Conservation (phyloP, 2,797 vertebrate species). For the Sparus aurata region DNA sequence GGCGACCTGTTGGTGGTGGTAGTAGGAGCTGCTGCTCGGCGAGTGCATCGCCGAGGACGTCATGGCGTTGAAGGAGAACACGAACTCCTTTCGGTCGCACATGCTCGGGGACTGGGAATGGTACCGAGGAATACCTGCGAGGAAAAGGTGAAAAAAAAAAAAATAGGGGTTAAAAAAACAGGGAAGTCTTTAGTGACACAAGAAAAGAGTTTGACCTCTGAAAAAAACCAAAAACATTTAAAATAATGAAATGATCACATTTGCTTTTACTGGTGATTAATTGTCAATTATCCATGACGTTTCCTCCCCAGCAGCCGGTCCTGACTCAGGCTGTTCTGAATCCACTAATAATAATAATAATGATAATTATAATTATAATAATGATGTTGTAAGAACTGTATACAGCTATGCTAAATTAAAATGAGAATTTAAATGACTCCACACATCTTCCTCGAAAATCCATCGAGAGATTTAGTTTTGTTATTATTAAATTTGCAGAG, state of each 20-base stretch:
- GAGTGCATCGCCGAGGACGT: conserved; percentile 97
- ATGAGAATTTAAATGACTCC: neutral
- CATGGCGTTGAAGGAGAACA: conserved; percentile 99
- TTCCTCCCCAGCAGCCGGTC: neutral
- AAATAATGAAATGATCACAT: too few species aligned
- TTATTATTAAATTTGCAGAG: neutral
- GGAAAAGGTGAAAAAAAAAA: neutral
- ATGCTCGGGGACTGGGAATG: conserved; percentile 98
- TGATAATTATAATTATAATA: neutral
- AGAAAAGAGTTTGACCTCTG: neutral
- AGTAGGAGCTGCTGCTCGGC: conserved; percentile 92
- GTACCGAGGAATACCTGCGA: conserved; percentile 95
- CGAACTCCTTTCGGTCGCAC: conserved; percentile 99
- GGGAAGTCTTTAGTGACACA: too few species aligned
- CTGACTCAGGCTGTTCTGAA: neutral
- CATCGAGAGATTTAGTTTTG: too few species aligned
- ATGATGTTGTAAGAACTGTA: neutral
- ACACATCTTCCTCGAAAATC: neutral
- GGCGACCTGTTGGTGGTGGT: conserved; percentile 98
- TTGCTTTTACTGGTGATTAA: neutral
- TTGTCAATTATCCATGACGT: neutral
- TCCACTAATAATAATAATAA: neutral
- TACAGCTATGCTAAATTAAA: too few species aligned
- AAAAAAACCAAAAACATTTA: too few species aligned
- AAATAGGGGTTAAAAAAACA: neutral